Conservation (phyloP, 2,113 vertebrate genomes). For the Lepisosteus oculatus region DNA sequence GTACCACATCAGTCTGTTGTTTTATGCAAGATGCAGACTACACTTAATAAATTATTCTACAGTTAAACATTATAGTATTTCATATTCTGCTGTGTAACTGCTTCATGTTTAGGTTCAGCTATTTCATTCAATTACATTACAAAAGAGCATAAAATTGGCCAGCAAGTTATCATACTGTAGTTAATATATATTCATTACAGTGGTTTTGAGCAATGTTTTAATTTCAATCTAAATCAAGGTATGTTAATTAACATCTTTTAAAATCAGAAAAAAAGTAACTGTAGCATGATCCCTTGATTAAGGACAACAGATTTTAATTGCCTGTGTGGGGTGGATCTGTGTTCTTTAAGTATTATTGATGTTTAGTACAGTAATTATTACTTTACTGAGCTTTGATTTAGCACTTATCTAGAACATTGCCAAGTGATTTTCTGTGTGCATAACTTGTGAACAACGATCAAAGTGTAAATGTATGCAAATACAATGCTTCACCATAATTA, state of each 20-base stretch:
- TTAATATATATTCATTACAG: neutral
- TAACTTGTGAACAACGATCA: conserved; percentile 54
- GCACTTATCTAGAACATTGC: conserved; percentile 40
- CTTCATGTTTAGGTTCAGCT: too few relatives aligned
- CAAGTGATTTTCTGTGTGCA: conserved; percentile 52
- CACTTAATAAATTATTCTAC: too few relatives aligned
- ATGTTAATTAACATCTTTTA: conserved; percentile 25
- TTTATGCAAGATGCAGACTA: too few relatives aligned
- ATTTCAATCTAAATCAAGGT: neutral
- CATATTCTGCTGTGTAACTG: too few relatives aligned
- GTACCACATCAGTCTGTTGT: too few relatives aligned
- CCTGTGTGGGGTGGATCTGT: conserved; percentile 26
- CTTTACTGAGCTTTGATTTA: conserved; percentile 51
- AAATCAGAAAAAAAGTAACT: conserved; percentile 38
- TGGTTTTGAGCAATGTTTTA: neutral
- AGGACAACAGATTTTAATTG: conserved; percentile 42
- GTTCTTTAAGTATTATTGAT: conserved; percentile 51
- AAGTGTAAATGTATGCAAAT: conserved; percentile 71
- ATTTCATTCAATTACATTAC: neutral
- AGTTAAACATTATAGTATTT: too few relatives aligned
- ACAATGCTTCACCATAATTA: conserved; percentile 64
- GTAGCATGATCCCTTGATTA: conserved; percentile 39
- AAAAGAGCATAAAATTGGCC: neutral
- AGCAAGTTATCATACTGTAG: neutral
- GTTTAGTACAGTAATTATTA: conserved; percentile 28